phyloP scores from a whole-genome alignment of 2,888 invertebrate genomes.

The Agrochola lychnidis region DNA sequence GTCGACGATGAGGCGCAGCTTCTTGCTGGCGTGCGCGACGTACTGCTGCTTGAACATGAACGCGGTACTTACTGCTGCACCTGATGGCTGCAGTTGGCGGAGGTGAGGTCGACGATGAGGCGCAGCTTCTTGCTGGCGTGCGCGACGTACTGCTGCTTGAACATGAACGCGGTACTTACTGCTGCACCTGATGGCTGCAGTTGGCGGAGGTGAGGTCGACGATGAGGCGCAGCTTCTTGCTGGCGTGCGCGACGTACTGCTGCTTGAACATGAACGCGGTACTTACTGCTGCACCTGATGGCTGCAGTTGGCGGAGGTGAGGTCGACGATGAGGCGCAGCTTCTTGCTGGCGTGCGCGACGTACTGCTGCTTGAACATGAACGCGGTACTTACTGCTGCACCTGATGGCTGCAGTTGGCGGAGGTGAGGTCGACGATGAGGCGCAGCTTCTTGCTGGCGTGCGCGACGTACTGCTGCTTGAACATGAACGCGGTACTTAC shows the following conservation, averaged over 20 bases:
- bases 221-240: conserved; percentile 97
- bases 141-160: conserved; percentile 98
- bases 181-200: conserved; percentile 99
- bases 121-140: conserved; percentile 98
- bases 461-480: conserved; percentile 98
- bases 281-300: conserved; percentile 99
- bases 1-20: conserved; percentile 98
- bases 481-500: too few species aligned
- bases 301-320: conserved; percentile 99
- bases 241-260: conserved; percentile 98
- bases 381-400: conserved; percentile 98
- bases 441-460: conserved; percentile 97
- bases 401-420: conserved; percentile 99
- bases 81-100: conserved; percentile 99
- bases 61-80: conserved; percentile 98
- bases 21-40: conserved; percentile 97
- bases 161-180: too few species aligned
- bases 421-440: conserved; percentile 99
- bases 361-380: conserved; percentile 98
- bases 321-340: conserved; percentile 97
- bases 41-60: conserved; percentile 99
- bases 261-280: conserved; percentile 97
- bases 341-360: conserved; percentile 98
- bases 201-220: conserved; percentile 99
- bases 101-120: conserved; percentile 98